A percentile compares a stretch with the other conserved stretches of the same genome.
These are phyloP conservation scores for Acronicta psi DNA, from an alignment of 2,888 invertebrate genomes.

Conservation along the genomic window DNA sequence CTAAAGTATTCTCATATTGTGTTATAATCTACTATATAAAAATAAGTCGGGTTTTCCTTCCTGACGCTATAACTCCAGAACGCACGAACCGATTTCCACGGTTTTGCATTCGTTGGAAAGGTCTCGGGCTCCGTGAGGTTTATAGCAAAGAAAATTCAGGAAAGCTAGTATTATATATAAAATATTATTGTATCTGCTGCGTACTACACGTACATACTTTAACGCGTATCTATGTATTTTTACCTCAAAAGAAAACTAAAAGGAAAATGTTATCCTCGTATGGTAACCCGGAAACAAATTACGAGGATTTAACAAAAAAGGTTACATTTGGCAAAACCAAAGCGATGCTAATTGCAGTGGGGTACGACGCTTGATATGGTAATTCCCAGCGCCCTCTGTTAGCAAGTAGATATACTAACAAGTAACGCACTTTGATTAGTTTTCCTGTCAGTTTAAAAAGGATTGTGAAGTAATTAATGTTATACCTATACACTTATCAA, in stretches of 20 bases:
- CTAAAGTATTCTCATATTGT: too few species aligned
- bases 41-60: too few species aligned
- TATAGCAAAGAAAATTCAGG: too few species aligned
- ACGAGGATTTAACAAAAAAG: constrained; percentile 78
- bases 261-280: background rate
- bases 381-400: constrained; percentile 75
- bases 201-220: background rate
- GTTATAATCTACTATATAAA: too few species aligned
- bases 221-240: too few species aligned
- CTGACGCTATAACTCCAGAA: too few species aligned
- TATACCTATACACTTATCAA: background rate
- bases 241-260: background rate
- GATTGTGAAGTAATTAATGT: constrained; percentile 41
- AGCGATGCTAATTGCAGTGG: constrained; percentile 74
- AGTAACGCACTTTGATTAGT: constrained; percentile 56
- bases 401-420: constrained; percentile 62
- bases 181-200: too few species aligned
- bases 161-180: too few species aligned
- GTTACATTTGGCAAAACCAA: constrained; percentile 73
- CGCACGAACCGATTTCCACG: too few species aligned
- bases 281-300: constrained; percentile 68
- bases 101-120: too few species aligned
- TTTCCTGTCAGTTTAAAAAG: constrained; percentile 41
- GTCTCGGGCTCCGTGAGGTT: too few species aligned
- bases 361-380: constrained; percentile 64